Evolutionary conservation across 2,797 vertebrate genomes (phyloP).

Genomic region (Rhabdophis nuchalis): DNA sequence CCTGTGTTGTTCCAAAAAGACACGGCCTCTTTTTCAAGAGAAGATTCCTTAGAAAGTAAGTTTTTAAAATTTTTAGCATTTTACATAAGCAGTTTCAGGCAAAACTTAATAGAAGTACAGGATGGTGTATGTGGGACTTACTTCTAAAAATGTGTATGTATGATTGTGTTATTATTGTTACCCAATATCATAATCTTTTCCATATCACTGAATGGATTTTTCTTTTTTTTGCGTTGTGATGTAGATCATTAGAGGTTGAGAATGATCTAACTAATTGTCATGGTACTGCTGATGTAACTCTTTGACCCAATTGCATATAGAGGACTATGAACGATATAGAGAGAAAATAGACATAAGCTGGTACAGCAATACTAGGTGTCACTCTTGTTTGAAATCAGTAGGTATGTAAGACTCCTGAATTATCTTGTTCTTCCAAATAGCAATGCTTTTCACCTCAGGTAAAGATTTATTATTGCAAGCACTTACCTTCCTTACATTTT

Average conservation of each 20-base stretch:
- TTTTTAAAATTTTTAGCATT: neutral
- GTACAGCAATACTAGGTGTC: slow-evolving; percentile 29
- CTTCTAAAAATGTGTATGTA: neutral
- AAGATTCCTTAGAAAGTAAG: slow-evolving; percentile 13
- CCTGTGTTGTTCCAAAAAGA: neutral
- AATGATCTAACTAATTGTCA: slow-evolving; percentile 17
- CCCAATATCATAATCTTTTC: neutral
- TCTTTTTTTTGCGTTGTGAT: neutral
- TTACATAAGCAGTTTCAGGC: neutral
- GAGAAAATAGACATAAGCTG: slow-evolving; percentile 24
- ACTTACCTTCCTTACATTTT: slow-evolving; percentile 26
- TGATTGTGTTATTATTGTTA: neutral
- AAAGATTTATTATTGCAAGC: slow-evolving; percentile 42
- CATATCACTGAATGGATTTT: neutral
- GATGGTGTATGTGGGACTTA: too few species aligned
- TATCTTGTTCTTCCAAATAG: slow-evolving; percentile 50
- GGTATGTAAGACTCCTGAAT: slow-evolving; percentile 33
- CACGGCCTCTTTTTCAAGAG: neutral
- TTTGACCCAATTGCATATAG: neutral
- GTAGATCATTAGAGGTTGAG: neutral
- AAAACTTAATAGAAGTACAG: neutral
- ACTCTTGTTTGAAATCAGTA: slow-evolving; percentile 36
- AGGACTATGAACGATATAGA: slow-evolving; percentile 32
- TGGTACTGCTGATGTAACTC: neutral
- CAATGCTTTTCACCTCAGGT: slow-evolving; percentile 46